Evolutionary conservation across 2,888 invertebrate genomes (phyloP).

Genomic region (Sminthurides aquaticus): DNA sequence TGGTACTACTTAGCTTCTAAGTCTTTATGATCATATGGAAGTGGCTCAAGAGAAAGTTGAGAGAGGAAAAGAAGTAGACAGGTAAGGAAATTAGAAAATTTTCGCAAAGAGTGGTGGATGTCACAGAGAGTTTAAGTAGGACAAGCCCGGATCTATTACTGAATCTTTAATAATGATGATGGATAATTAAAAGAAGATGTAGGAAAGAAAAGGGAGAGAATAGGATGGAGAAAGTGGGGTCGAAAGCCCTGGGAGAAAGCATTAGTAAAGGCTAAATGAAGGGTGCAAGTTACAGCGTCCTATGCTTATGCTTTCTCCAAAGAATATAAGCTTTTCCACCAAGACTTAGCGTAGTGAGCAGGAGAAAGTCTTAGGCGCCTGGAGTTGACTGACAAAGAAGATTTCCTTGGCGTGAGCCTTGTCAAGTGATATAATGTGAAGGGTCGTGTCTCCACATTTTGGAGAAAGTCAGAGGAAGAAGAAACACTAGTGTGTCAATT

Average conservation of each 20-base stretch:
- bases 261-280: not conserved
- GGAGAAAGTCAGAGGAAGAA: too few species aligned
- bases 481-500: not conserved
- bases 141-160: not conserved
- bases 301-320: not conserved
- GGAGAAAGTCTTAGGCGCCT: too few species aligned
- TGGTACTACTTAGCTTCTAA: too few species aligned
- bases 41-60: not conserved
- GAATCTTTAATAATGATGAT: not conserved
- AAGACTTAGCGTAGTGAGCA: too few species aligned
- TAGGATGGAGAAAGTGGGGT: not conserved
- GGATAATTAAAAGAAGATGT: not conserved
- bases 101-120: not conserved
- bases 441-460: too few species aligned
- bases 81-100: not conserved
- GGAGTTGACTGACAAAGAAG: too few species aligned
- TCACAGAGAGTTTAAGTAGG: not conserved
- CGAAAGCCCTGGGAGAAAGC: not conserved
- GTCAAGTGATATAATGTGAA: too few species aligned
- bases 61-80: not conserved
- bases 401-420: too few species aligned
- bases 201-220: too few species aligned
- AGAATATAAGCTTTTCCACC: too few species aligned
- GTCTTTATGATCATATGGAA: not conserved
- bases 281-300: not conserved